These are phyloP conservation scores for Philopotamus ludificatus DNA, from an alignment of 1,140 invertebrate species.

Conservation along the genomic window DNA sequence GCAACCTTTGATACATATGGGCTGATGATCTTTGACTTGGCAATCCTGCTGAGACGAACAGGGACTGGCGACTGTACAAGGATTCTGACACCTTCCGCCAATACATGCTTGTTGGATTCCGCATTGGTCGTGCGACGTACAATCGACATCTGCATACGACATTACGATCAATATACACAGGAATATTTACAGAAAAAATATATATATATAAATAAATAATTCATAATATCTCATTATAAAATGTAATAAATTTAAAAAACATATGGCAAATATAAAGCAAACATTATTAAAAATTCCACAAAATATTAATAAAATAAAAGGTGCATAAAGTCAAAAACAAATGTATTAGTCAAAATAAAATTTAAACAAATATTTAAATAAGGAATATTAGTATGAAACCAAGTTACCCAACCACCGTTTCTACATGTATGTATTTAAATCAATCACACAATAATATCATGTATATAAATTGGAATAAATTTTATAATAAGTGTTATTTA, in stretches of 20 bases:
- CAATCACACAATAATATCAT: neutral
- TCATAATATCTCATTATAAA: no score
- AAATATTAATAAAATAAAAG: conserved; percentile 35
- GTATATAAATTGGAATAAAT: no score
- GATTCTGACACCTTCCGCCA: conserved; percentile 73
- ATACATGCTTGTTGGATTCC: conserved; percentile 73
- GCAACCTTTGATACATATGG: conserved; percentile 76
- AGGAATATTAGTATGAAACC: neutral
- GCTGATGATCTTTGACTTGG: conserved; percentile 73
- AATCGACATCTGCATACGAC: conserved; percentile 61
- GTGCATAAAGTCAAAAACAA: conserved; percentile 6
- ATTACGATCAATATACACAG: neutral
- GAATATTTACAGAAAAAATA: no score
- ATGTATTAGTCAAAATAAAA: no score
- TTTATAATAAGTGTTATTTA: no score
- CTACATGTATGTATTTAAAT: neutral
- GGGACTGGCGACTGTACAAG: conserved; percentile 67
- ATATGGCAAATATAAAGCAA: no score
- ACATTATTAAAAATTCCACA: conserved; percentile 40
- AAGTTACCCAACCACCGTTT: neutral
- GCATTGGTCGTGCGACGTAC: conserved; percentile 69
- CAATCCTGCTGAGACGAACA: conserved; percentile 68
- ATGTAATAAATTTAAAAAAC: no score
- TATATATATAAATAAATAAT: no score
- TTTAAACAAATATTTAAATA: no score